These are phyloP conservation scores for Anolis carolinensis DNA, from an alignment of 2,113 vertebrate genomes.

Conservation along the genomic window DNA sequence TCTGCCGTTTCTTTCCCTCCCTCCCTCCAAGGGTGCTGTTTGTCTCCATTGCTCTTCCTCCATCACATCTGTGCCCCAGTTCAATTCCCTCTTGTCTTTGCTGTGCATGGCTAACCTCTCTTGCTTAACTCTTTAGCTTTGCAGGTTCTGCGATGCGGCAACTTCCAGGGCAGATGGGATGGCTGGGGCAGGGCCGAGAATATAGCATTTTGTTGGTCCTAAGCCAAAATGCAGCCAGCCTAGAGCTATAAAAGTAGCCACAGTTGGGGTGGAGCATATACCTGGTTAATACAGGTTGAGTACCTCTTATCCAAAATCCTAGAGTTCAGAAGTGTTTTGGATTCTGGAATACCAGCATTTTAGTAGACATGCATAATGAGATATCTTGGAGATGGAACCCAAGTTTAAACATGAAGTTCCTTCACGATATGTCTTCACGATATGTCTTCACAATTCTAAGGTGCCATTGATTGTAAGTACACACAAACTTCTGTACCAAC, in stretches of 20 bases:
- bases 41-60: conserved; percentile 36
- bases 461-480: too few species aligned
- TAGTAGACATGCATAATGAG: too few species aligned
- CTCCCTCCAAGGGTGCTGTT: conserved; percentile 28
- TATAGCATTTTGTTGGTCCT: background rate
- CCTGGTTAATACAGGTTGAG: too few species aligned
- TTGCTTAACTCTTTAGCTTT: conserved; percentile 27
- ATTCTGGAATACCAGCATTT: too few species aligned
- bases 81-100: background rate
- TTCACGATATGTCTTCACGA: too few species aligned
- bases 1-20: conserved; percentile 8
- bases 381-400: too few species aligned
- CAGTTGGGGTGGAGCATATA: background rate
- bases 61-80: background rate
- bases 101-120: conserved; percentile 15
- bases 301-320: too few species aligned
- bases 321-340: too few species aligned
- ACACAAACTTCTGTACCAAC: too few species aligned
- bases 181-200: background rate
- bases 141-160: conserved; percentile 24
- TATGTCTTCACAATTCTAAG: too few species aligned
- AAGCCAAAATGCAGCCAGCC: background rate
- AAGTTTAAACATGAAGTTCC: too few species aligned
- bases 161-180: background rate
- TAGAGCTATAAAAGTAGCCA: background rate